Percentiles rank a stretch among this genome's conserved stretches.
phyloP scores from a whole-genome alignment of 2,797 vertebrate species.

The Acropternis orthonyx region DNA sequence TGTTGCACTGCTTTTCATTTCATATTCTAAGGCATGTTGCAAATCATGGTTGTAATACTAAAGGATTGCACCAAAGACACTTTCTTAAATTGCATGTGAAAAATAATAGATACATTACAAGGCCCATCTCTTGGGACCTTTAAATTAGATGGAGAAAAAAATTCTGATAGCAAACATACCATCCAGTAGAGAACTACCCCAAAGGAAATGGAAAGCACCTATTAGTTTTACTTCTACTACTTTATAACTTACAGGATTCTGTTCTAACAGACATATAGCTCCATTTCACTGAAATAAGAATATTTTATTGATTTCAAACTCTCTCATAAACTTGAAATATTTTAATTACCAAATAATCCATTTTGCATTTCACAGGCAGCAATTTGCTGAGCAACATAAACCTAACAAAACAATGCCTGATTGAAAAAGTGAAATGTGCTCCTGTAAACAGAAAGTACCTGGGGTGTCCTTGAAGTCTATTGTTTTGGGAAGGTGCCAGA shows the following conservation, averaged over 20 bases:
- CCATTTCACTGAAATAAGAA: background rate
- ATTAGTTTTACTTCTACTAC: background rate
- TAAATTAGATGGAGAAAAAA: background rate
- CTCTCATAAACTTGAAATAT: conserved; percentile 43
- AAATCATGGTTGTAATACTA: background rate
- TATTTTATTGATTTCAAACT: conserved; percentile 21
- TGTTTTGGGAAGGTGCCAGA: background rate
- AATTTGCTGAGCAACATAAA: conserved; percentile 20
- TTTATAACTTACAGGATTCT: background rate
- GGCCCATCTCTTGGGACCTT: background rate
- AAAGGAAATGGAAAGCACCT: background rate
- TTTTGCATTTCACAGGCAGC: conserved; percentile 16
- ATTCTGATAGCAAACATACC: background rate
- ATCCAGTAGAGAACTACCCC: background rate
- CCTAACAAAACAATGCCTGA: background rate
- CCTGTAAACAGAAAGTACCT: background rate
- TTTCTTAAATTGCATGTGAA: background rate
- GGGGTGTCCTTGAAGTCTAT: background rate
- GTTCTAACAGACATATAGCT: background rate
- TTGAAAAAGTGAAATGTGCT: conserved; percentile 1
- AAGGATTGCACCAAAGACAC: background rate
- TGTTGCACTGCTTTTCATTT: background rate
- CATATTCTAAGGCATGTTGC: background rate
- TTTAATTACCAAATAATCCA: conserved; percentile 53
- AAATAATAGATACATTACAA: background rate